phyloP scores from a whole-genome alignment of 2,113 vertebrate species.

The Reinhardtius hippoglossoides region DNA sequence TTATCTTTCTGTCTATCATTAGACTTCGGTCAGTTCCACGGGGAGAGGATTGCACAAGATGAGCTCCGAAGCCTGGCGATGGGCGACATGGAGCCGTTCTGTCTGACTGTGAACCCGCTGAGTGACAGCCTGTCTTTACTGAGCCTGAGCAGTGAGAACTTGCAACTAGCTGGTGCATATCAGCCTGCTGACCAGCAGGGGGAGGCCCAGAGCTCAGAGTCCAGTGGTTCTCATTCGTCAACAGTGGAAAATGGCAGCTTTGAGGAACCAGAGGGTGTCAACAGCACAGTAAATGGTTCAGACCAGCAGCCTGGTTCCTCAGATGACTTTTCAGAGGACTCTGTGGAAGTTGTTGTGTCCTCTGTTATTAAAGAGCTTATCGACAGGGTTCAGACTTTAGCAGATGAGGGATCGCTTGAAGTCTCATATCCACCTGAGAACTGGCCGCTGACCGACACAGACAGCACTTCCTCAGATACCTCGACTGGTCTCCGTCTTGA shows the following conservation, averaged over 20 bases:
- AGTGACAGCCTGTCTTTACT: conserved; percentile 95
- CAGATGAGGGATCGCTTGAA: conserved; percentile 82
- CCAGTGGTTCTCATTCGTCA: conserved; percentile 92
- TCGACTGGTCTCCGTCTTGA: conserved; percentile 67
- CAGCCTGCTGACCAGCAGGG: conserved; percentile 89
- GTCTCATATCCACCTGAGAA: conserved; percentile 78
- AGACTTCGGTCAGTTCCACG: conserved; percentile 83
- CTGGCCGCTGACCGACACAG: conserved; percentile 82
- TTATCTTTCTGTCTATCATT: conserved; percentile 8
- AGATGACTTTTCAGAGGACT: conserved; percentile 70
- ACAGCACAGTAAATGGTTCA: conserved; percentile 55
- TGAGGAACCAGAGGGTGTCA: conserved; percentile 78
- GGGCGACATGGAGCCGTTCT: conserved; percentile 97
- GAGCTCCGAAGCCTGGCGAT: conserved; percentile 82
- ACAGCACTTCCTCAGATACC: conserved; percentile 79
- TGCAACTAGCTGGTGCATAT: conserved; percentile 90
- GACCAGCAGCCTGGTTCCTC: conserved; percentile 79
- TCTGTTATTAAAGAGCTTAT: conserved; percentile 90
- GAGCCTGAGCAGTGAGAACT: conserved; percentile 96
- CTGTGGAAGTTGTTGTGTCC: conserved; percentile 87
- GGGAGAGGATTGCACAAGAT: conserved; percentile 69
- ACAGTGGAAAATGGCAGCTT: conserved; percentile 91
- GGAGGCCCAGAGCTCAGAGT: conserved; percentile 92
- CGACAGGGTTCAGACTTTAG: conserved; percentile 85
- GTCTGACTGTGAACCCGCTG: conserved; percentile 95